Percentiles rank a stretch among this genome's conserved stretches.
phyloP scores from a whole-genome alignment of 1,140 invertebrate genomes.

The Eriocheir sinensis region DNA sequence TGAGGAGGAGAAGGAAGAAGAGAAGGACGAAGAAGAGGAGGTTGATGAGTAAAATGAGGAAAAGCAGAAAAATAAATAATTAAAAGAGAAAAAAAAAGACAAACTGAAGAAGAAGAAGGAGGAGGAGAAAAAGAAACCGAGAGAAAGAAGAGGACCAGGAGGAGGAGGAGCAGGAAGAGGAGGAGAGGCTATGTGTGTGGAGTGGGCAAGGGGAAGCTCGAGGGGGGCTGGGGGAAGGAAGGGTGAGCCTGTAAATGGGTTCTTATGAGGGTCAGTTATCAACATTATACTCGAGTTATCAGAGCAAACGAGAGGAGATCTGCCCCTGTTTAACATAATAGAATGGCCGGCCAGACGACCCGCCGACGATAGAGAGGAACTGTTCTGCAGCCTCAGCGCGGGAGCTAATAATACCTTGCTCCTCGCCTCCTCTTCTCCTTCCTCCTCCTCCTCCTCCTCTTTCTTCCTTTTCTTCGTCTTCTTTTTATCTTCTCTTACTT shows the following conservation, averaged over 20 bases:
- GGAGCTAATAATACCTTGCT: background rate
- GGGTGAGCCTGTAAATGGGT: conserved; percentile 46
- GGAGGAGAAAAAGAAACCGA: background rate
- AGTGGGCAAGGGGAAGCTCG: conserved; percentile 17
- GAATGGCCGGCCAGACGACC: conserved; percentile 28
- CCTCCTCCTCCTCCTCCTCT: background rate
- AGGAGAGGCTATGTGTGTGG: background rate
- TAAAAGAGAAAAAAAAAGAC: background rate
- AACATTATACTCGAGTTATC: conserved; percentile 55
- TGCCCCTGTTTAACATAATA: conserved; percentile 64
- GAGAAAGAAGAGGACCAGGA: background rate
- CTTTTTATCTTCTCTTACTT: no score
- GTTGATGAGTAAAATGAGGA: background rate
- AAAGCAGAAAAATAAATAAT: background rate
- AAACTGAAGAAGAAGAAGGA: background rate
- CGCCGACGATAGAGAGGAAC: conserved; percentile 23
- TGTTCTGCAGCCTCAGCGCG: conserved; percentile 41
- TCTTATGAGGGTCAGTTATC: conserved; percentile 62
- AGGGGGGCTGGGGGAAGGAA: background rate
- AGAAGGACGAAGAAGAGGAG: background rate
- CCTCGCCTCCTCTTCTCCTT: background rate
- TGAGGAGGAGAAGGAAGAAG: background rate
- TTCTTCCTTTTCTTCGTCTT: no score
- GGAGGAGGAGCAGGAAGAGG: background rate
- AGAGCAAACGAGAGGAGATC: conserved; percentile 48